Base-by-base conservation (phyloP, 2,888 invertebrate genomes). In the Caenorhabditis parvicauda region DNA sequence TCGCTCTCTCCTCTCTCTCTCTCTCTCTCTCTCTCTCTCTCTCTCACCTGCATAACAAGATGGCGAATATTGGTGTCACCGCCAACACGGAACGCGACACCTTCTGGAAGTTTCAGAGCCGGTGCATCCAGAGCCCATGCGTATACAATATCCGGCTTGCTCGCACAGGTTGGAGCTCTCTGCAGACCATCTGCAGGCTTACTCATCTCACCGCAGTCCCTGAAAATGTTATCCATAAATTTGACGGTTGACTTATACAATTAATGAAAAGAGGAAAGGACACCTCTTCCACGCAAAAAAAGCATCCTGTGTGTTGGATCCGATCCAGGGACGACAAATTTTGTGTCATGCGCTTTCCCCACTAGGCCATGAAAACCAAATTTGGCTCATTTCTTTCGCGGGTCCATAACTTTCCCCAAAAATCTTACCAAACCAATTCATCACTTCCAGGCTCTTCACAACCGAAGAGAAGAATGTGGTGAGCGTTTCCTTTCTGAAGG, bases 91-190 rank as follows among this genome's bases (percentile, higher is more conserved):
- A 95, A 96, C 1, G 92, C 96, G 7, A 96, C 79, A 84, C 82
- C 90, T 47, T 88, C 83, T 0, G 94, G 94, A 47, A 94, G 83
- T 42, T 86, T 83, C 3, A 94, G 84, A 51, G 87, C 87, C 0
- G 91, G 91, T 0, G 94, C 93, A 81, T 93, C 91, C 70, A 90
- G 86, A 1, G 92, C 94, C 93, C 93, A 95, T 0, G 93, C 93
- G 82, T 93, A 94, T 9, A 94, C 86, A 50, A 93, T 79, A 59
- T 78, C 74, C 12, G 82, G 79, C 3, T 81, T 89, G 32, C 87
- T 85, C 0, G 84, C 85, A 80, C 94, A 95, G 0, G 92, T 90
- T 72, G 88, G 88, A 0, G 88, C 88, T 0, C 69, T 59, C 25
- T 50, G 56, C 85, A 84, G 61, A n/a, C 48, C 56, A 7, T 66